Evolutionary conservation across 2,888 invertebrate genomes (phyloP).

Genomic region (Synanthedon vespiformis): DNA sequence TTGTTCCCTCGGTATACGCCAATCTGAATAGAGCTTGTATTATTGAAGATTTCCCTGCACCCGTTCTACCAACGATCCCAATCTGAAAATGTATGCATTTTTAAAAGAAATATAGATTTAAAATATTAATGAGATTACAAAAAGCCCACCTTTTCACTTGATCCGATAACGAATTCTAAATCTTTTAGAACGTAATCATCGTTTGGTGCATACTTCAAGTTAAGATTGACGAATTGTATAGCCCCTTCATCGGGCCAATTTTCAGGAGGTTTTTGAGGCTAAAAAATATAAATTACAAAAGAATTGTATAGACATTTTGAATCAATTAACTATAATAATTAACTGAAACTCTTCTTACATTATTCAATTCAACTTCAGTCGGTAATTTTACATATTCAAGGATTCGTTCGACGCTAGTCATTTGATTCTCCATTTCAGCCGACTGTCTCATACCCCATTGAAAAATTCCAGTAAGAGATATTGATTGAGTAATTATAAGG

Average conservation of each 20-base stretch:
- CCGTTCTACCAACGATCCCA: slow-evolving; percentile 76
- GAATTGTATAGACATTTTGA: background rate
- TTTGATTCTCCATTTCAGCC: slow-evolving; percentile 84
- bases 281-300: slow-evolving; percentile 5
- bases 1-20: slow-evolving; percentile 74
- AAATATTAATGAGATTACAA: background rate
- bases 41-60: slow-evolving; percentile 78
- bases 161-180: slow-evolving; percentile 52
- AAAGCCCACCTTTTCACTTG: slow-evolving; percentile 60
- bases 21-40: slow-evolving; percentile 76
- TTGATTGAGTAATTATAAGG: slow-evolving; percentile 75
- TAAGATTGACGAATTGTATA: slow-evolving; percentile 62
- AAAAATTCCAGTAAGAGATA: slow-evolving; percentile 72
- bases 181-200: slow-evolving; percentile 67
- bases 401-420: slow-evolving; percentile 85
- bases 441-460: slow-evolving; percentile 90
- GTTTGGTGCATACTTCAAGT: slow-evolving; percentile 61
- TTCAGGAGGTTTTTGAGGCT: slow-evolving; percentile 42
- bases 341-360: slow-evolving; percentile 17
- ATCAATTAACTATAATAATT: background rate
- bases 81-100: slow-evolving; percentile 36
- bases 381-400: slow-evolving; percentile 75
- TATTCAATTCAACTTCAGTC: slow-evolving; percentile 55
- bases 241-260: slow-evolving; percentile 68
- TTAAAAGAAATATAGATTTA: background rate